These are phyloP conservation scores for Reinhardtius hippoglossoides DNA, from an alignment of 2,113 vertebrate species.

Conservation along the genomic window DNA sequence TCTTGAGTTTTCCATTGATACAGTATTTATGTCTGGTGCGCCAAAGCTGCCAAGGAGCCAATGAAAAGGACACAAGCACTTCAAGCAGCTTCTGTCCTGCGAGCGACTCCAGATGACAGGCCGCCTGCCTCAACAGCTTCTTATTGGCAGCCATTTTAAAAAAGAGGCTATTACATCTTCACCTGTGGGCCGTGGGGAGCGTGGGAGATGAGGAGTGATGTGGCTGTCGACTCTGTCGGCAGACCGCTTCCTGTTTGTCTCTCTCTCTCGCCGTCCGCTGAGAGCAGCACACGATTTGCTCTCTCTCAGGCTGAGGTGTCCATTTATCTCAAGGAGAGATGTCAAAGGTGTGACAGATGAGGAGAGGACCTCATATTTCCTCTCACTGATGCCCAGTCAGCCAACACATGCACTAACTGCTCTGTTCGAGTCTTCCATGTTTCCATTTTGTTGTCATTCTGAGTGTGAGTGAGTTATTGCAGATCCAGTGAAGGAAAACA, in stretches of 20 bases:
- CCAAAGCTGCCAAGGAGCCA: conserved; percentile 14
- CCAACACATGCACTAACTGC: conserved; percentile 22
- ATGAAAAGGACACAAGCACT: conserved; percentile 54
- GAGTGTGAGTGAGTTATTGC: neutral
- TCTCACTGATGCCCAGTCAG: conserved; percentile 49
- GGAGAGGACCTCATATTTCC: conserved; percentile 64
- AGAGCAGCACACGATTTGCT: conserved; percentile 69
- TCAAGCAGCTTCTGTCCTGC: conserved; percentile 37
- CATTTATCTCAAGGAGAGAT: conserved; percentile 80
- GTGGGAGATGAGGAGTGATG: conserved; percentile 56
- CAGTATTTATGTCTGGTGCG: conserved; percentile 69
- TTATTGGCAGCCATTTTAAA: conserved; percentile 49
- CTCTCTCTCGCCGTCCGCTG: conserved; percentile 50
- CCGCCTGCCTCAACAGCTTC: conserved; percentile 10
- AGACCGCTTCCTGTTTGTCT: conserved; percentile 64
- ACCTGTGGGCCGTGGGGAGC: conserved; percentile 58
- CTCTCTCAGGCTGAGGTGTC: conserved; percentile 63
- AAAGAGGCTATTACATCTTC: conserved; percentile 51
- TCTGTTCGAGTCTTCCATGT: conserved; percentile 13
- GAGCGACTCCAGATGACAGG: conserved; percentile 42
- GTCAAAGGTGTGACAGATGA: conserved; percentile 79
- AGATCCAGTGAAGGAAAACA: neutral
- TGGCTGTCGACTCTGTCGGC: conserved; percentile 69
- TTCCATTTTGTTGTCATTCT: neutral
- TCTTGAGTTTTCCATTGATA: conserved; percentile 54